Base-by-base conservation (phyloP, 2,888 invertebrate genomes). In the Brenthis ino region DNA sequence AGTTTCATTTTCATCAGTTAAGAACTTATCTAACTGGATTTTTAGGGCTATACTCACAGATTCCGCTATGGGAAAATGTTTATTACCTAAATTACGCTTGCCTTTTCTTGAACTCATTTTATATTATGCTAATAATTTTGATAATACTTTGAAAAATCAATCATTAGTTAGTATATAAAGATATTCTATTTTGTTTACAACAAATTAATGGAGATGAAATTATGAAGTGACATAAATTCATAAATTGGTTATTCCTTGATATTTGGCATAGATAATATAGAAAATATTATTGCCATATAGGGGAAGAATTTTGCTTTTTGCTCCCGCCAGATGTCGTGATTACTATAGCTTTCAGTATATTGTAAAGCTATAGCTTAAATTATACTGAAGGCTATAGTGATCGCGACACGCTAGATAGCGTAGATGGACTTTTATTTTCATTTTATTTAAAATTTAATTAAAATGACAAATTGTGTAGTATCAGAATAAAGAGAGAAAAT, bases 21-120 rank as follows among this genome's bases (percentile, higher is more conserved):
- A 74, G 77, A 93, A 93, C 77, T 87, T 92, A 76, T 93, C 93
- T 74, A 93, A 75, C 74, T 93, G 91, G 60, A 93, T 90, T 78
- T 92, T 92, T 73, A 93, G 73, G 20, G 93, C 91, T 74, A 93
- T 92, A 78, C 91, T 93, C 54, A 93, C 92, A 61, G 93, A 92
- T 77, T 93, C 93, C 8, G 93, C 89, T 73, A 93, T 89, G 2
- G 92, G 89, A 76, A 93, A 92, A 77, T 90, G 88, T 76, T 91
- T 92, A 70, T 85, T 89, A n/a, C 86, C 87, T 64, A 80, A 73
- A 74, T 84, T 86, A 70, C 87, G 85, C 72, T 86, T 92, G 53
- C 86, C 86, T 74, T 87, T 91, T 79, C 89, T 93, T 12, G 90
- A 87, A 87, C 83, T 91, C 93, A 92, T 93, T 69, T 84, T 68